Conservation (phyloP, 2,888 invertebrate genomes). For the Apoderus coryli region DNA sequence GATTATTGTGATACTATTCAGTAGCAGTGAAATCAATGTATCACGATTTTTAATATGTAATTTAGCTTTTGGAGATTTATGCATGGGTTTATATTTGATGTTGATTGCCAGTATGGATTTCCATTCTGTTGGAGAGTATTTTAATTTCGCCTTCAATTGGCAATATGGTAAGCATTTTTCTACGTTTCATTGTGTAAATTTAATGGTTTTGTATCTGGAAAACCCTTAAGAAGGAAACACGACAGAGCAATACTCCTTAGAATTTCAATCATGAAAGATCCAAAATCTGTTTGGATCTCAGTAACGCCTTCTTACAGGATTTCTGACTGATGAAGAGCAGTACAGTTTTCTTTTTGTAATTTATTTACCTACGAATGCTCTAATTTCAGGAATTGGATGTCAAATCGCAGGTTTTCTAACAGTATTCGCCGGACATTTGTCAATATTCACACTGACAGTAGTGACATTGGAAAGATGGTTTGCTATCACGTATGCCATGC, state of each 20-base stretch:
- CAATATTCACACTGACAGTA: conserved; percentile 73
- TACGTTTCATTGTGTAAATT: neutral
- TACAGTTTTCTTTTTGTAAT: no score
- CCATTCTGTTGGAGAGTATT: conserved; percentile 72
- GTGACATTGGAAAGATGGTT: conserved; percentile 78
- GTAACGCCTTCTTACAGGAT: no score
- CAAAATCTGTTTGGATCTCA: no score
- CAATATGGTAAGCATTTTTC: conserved; percentile 45
- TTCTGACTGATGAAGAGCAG: no score
- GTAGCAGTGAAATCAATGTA: conserved; percentile 29
- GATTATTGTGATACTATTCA: conserved; percentile 57
- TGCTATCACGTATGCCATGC: conserved; percentile 71
- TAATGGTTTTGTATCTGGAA: no score
- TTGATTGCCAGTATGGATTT: conserved; percentile 74
- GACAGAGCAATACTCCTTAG: no score
- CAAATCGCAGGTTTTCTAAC: conserved; percentile 78
- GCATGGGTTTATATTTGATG: conserved; percentile 72
- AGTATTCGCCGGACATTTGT: conserved; percentile 74
- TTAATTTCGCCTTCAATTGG: conserved; percentile 84
- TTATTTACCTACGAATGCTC: no score
- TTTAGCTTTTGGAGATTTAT: conserved; percentile 77
- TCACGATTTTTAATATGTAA: conserved; percentile 62
- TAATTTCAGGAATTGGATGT: conserved; percentile 58
- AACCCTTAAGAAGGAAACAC: no score
- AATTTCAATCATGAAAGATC: no score